A percentile compares a stretch with the other conserved stretches of the same genome.
Conservation (phyloP, 2,113 vertebrate genomes). For the Myrmophylax atrothorax region DNA sequence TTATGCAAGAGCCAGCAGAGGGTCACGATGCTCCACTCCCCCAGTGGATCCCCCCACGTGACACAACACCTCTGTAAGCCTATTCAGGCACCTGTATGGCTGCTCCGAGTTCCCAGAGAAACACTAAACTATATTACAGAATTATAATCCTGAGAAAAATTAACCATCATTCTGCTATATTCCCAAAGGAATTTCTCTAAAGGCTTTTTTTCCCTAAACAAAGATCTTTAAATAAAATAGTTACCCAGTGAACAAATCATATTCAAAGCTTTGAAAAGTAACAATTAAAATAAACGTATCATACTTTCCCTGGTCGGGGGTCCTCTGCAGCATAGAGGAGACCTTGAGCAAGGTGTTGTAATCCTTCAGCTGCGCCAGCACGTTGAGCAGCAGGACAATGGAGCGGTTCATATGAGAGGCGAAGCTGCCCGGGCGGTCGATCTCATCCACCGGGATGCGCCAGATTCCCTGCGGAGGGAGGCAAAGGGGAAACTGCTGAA, state of each 20-base stretch:
- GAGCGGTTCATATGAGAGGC: constrained; percentile 99
- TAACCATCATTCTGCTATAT: not conserved
- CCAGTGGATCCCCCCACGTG: not conserved
- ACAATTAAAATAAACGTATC: not conserved
- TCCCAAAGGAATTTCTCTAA: not conserved
- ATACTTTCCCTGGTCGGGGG: constrained; percentile 99
- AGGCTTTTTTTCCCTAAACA: not conserved
- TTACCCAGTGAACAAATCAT: not conserved
- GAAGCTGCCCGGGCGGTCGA: constrained; percentile 97
- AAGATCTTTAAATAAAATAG: not conserved
- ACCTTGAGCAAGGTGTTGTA: constrained; percentile 93
- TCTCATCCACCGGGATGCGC: constrained; percentile 99
- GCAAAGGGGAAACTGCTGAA: not conserved
- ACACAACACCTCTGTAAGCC: not conserved
- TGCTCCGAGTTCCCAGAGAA: not conserved
- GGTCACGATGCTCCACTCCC: not conserved
- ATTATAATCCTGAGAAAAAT: not conserved
- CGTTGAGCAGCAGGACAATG: constrained; percentile 91
- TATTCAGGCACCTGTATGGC: not conserved
- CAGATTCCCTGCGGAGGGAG: constrained; percentile 89
- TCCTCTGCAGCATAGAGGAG: constrained; percentile 98
- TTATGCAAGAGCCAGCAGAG: not conserved
- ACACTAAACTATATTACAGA: not conserved
- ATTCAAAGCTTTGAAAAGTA: not conserved
- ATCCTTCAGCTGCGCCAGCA: constrained; percentile 92